Evolutionary conservation across 2,888 invertebrate species (phyloP), one percentile per base, ranked within the genome.

Genomic region (Archaeoteleia sp.): DNA sequence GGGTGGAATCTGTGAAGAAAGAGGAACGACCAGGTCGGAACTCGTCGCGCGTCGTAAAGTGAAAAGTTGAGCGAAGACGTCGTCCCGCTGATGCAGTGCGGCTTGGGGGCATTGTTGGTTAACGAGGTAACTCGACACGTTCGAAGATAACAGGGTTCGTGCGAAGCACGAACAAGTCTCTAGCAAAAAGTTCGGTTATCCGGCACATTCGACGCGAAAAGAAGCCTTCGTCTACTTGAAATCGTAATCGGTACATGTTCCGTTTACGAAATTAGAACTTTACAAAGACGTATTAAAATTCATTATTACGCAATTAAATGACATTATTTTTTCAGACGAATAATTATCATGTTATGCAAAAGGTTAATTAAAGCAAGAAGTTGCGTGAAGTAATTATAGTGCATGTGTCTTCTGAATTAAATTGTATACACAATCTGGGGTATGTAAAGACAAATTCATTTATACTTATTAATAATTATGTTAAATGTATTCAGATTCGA

Each of bases 111-210:
- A 81, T 82, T 80, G 82, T 79, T 76, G 78, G 79, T 82, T 83
- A 82, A 82, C 82, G 81, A 83, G 82, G 79, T 82, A 82, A 83
- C 82, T 81, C 81, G 81, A 82, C 82, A 80, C 82, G 81, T 80
- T 78, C 80, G 76, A 78, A 79, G 82, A 82, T 82, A 83, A 81
- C 80, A 77, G 82, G 76, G 75, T 77, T 82, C 82, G 81, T 81
- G 81, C 80, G 75, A 70, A 72, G 79, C 78, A 72, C 81, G 76
- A 75, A 78, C 77, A 81, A 80, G 78, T 78, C 74, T 60, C 62
- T 58, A 43, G 75, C 73, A 79, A 80, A 78, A 79, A 81, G 75
- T 81, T 77, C 67, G 53, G 69, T 63, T 69, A 60, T 57, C 48
- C 63, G 53, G 35, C 45, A 49, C 45, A 61, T 67, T 55, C 67